These are phyloP conservation scores for Xenentodon cancila DNA, from an alignment of 2,797 vertebrate species.

Conservation along the genomic window DNA sequence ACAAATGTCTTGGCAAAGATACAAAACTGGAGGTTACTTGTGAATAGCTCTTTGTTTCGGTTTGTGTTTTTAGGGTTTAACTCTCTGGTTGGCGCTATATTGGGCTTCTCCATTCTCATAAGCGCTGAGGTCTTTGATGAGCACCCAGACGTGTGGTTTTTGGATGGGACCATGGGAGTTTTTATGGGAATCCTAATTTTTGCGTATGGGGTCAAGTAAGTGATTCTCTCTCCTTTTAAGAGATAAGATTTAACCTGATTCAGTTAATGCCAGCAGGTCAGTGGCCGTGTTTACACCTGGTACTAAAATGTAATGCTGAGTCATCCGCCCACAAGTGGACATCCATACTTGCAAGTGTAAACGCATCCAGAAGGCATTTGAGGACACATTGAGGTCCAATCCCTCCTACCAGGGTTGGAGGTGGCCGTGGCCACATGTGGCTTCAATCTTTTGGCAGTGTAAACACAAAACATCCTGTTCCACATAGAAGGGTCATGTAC, in stretches of 20 bases:
- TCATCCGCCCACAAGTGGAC: no score
- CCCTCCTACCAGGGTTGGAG: no score
- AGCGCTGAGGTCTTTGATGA: constrained; percentile 96
- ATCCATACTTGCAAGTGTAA: no score
- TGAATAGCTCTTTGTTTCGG: not conserved
- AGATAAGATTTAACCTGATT: not conserved
- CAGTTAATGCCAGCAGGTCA: not conserved
- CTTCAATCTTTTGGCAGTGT: no score
- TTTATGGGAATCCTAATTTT: constrained; percentile 95
- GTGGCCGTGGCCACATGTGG: no score
- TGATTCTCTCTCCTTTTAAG: not conserved
- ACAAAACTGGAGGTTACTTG: not conserved
- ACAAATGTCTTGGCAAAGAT: no score
- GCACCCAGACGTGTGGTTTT: constrained; percentile 90
- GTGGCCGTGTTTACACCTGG: no score
- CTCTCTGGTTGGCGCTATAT: constrained; percentile 93
- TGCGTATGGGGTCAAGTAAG: constrained; percentile 95
- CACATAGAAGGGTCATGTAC: no score
- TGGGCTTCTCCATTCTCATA: constrained; percentile 98
- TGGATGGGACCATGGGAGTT: constrained; percentile 93
- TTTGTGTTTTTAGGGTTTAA: constrained; percentile 89
- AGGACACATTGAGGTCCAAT: no score
- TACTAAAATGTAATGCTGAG: no score
- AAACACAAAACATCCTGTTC: no score
- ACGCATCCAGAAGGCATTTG: no score